These are phyloP conservation scores for Garrulus glandarius DNA, from an alignment of 2,797 vertebrate species.

Conservation along the genomic window DNA sequence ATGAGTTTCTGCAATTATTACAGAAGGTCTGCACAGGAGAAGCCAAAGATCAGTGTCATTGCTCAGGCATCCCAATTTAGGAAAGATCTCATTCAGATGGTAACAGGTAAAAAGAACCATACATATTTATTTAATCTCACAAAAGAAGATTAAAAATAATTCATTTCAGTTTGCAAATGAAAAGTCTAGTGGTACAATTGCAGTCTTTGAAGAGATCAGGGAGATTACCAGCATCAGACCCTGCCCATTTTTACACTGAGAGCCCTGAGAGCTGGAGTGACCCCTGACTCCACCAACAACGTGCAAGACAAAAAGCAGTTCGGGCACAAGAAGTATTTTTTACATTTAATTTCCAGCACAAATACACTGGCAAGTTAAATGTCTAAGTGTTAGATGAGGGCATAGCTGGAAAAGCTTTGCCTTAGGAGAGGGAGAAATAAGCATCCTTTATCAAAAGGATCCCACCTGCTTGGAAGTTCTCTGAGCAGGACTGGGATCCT, in stretches of 20 bases:
- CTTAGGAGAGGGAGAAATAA: background rate
- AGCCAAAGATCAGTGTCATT: background rate
- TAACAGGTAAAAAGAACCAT: background rate
- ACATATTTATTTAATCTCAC: background rate
- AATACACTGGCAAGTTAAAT: background rate
- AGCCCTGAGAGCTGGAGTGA: background rate
- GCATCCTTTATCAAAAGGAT: background rate
- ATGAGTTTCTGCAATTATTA: slow-evolving; percentile 25
- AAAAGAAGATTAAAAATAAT: background rate
- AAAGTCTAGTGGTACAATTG: background rate
- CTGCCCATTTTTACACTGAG: background rate
- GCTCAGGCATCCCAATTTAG: background rate
- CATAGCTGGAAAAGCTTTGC: background rate
- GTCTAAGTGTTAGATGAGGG: background rate
- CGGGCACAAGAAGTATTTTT: background rate
- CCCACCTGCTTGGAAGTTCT: background rate
- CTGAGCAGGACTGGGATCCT: background rate
- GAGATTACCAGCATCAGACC: background rate
- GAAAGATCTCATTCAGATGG: background rate
- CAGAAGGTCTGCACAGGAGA: background rate
- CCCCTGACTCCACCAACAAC: background rate
- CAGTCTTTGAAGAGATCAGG: background rate
- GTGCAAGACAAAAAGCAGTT: background rate
- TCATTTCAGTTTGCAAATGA: background rate
- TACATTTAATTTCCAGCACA: background rate